Conservation (phyloP, 1,140 invertebrate genomes). For the Bombus waltoni region DNA sequence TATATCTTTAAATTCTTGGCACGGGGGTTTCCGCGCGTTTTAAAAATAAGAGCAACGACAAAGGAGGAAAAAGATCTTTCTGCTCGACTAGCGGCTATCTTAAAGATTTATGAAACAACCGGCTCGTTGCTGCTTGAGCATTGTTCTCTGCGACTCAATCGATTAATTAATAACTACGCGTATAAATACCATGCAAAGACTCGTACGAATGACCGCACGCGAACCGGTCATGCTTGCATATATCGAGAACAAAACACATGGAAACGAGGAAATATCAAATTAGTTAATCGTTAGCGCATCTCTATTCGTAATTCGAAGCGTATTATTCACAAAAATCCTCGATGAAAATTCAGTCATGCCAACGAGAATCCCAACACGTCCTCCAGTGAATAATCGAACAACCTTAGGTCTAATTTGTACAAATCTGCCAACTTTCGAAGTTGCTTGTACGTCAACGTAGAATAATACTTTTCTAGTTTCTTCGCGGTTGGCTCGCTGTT, state of each 20-base stretch:
- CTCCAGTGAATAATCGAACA: slow-evolving; percentile 91
- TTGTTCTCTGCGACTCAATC: neutral
- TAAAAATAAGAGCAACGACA: slow-evolving; percentile 40
- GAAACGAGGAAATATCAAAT: neutral
- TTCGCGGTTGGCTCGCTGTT: slow-evolving; percentile 86
- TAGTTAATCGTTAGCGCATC: neutral
- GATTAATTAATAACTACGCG: neutral
- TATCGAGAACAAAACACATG: neutral
- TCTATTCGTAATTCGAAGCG: slow-evolving; percentile 10
- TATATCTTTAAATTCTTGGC: slow-evolving; percentile 51
- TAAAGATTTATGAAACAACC: too few species aligned
- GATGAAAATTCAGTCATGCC: slow-evolving; percentile 61
- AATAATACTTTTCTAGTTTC: slow-evolving; percentile 88
- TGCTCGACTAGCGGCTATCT: neutral
- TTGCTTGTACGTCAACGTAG: slow-evolving; percentile 87
- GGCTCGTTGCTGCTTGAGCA: neutral
- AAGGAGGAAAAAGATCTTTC: neutral
- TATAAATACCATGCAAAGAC: neutral
- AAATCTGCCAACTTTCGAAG: slow-evolving; percentile 88
- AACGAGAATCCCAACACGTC: slow-evolving; percentile 87
- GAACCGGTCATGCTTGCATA: neutral
- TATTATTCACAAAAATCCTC: neutral
- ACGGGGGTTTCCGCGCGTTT: neutral
- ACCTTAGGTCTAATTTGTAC: slow-evolving; percentile 90
- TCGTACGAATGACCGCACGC: neutral